Base-by-base conservation (phyloP, 2,797 vertebrate species). In the Crax fasciolata region DNA sequence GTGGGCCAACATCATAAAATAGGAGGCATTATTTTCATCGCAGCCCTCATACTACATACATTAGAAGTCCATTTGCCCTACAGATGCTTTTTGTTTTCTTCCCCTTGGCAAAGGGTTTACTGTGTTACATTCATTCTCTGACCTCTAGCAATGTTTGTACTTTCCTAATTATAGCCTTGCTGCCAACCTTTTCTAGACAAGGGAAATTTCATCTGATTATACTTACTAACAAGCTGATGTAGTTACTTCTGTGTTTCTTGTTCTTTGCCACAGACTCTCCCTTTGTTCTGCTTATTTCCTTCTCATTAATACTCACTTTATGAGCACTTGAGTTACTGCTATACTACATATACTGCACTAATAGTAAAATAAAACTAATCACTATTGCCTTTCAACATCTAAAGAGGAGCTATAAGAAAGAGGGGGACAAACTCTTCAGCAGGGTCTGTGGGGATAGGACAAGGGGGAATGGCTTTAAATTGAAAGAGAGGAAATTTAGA, bases 321-420 rank as follows among this genome's bases (percentile, higher is more conserved):
- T 43, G 24, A 78, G 41, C 32, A 75, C 28, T 32, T 66, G 46
- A 13, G 20, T 21, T 54, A 62, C 21, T 5, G 5, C 21, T n/a
- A 23, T 1, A 1, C 30, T 72, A 55, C 51, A 59, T 85, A 86
- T 65, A 78, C 13, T 93, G 55, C 61, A 77, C 76, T 89, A 96
- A 59, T 16, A 76, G 44, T 44, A 74, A 10, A 93, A 82, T 72
- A 79, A 84, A 96, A 63, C 39, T 46, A 87, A 90, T 90, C 67
- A 27, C 35, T 35, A 35, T 35, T 35, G 35, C 35, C 35, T 35
- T 35, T 7, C 35, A 35, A 35, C 8, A 35, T 35, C 35, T 35
- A 35, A 35, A 35, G 35, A 8, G 35, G 35, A 35, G 35, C 35
- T 35, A 35, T 35, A 35, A 35, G 35, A 35, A 35, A 35, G 35